Evolutionary conservation across 2,888 invertebrate species (phyloP), one percentile per base, ranked within the genome.

Genomic region (Catocala fraxini): DNA sequence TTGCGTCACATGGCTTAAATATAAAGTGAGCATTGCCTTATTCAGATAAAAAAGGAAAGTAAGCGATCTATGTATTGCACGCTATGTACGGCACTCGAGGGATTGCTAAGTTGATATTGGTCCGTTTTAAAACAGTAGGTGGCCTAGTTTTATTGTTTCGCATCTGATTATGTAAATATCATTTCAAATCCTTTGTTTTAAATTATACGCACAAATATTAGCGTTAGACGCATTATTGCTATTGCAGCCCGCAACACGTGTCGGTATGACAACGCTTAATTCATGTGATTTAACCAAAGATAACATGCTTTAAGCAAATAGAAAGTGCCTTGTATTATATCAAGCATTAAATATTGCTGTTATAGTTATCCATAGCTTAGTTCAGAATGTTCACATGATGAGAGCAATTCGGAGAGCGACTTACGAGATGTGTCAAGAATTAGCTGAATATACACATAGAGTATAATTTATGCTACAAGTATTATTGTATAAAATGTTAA

Each of bases 201-300:
- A 25, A 25, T 25, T 25, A 25, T 25, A 25, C 25, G 25, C 25
- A 25, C 25, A 15, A 15, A 15, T 35, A 3, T 39, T 6, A 7
- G 35, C 7, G 34, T 33, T 33, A 34, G 5, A n/a, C 25, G 34
- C 6, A 5, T 33, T 34, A 48, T 6, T 51, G 13, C 5, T n/a
- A 12, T 13, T 4, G 6, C 25, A 52, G 39, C 43, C 9, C 15
- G 25, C n/a, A 6, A 15, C n/a, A 11, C 43, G 52, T 61, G 47
- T 52, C 55, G 33, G 53, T 56, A 11, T 48, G 49, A 7, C 51
- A 45, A 46, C 51, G 63, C 53, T 41, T 52, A 45, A 51, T 70
- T 70, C 71, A 73, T 73, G 63, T 75, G 70, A 76, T 73, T 73
- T 60, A 63, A 76, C 73, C 73, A 74, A 74, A 74, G 77, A 76